A percentile compares a stretch with the other conserved stretches of the same genome.
Conservation (phyloP, 2,797 vertebrate genomes). For the Semaprochilodus insignis region DNA sequence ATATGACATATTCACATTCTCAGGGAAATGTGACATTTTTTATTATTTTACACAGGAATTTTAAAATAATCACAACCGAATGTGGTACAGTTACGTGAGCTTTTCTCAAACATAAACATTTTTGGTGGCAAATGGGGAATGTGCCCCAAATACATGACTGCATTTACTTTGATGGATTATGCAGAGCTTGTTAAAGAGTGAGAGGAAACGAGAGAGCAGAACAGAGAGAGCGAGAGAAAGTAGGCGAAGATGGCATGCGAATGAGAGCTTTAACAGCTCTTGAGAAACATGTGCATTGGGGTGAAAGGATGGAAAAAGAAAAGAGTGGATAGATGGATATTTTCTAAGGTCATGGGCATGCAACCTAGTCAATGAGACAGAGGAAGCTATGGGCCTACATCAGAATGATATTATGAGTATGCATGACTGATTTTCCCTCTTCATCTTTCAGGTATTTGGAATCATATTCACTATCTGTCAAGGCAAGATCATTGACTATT, state of each 20-base stretch:
- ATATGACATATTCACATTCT: no score
- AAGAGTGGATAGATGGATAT: background rate
- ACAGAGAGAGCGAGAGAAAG: background rate
- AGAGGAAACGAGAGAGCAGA: background rate
- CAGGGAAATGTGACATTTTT: no score
- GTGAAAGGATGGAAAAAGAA: background rate
- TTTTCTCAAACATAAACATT: background rate
- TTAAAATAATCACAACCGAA: no score
- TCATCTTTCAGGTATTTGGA: conserved; percentile 87
- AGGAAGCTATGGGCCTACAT: background rate
- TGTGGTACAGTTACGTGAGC: background rate
- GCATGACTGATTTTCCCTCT: background rate
- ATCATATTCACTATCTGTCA: conserved; percentile 93
- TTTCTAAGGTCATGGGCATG: background rate
- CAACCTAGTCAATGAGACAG: background rate
- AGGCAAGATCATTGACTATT: conserved; percentile 88
- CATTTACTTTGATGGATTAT: conserved; percentile 5
- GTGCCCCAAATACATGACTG: background rate
- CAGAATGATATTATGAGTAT: background rate
- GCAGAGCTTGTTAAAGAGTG: conserved; percentile 11
- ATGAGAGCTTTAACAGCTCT: background rate
- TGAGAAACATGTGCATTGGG: background rate
- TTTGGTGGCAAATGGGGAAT: background rate
- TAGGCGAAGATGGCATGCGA: background rate
- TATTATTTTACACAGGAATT: no score